phyloP scores from a whole-genome alignment of 1,140 invertebrate species.

The Calliopsis andreniformis region DNA sequence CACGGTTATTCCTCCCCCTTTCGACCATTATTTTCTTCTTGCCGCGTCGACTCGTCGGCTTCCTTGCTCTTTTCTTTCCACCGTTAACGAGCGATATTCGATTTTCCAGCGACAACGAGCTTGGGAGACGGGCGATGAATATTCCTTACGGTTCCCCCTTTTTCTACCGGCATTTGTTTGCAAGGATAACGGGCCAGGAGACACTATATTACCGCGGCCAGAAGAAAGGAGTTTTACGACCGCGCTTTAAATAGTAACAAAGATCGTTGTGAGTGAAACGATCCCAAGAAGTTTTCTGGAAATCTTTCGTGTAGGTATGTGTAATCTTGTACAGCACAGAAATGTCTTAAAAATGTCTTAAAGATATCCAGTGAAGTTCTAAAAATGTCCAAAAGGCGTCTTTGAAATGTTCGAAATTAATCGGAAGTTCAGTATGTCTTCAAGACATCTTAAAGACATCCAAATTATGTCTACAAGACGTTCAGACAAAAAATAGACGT shows the following conservation, averaged over 20 bases:
- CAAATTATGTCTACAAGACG: no score
- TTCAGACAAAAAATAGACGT: no score
- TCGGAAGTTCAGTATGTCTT: no score
- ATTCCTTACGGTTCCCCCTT: conserved; percentile 8
- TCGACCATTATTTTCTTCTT: background rate
- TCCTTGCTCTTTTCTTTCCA: background rate
- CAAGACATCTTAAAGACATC: no score
- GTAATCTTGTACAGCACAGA: no score
- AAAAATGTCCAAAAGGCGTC: no score
- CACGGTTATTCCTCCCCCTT: background rate
- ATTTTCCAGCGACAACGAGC: conserved; percentile 26
- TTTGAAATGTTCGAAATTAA: no score
- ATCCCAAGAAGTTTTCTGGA: background rate
- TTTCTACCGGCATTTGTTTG: conserved; percentile 21
- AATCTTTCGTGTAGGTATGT: no score
- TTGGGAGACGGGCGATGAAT: conserved; percentile 14
- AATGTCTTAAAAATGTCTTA: no score
- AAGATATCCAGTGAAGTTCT: no score
- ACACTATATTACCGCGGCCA: conserved; percentile 12
- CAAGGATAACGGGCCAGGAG: conserved; percentile 51
- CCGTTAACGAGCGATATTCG: conserved; percentile 19
- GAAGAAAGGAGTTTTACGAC: conserved; percentile 40
- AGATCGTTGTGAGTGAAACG: background rate
- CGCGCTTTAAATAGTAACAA: conserved; percentile 45
- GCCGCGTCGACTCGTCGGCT: background rate